Base-by-base conservation (phyloP, 2,113 vertebrate species). In the Pituophis catenifer region DNA sequence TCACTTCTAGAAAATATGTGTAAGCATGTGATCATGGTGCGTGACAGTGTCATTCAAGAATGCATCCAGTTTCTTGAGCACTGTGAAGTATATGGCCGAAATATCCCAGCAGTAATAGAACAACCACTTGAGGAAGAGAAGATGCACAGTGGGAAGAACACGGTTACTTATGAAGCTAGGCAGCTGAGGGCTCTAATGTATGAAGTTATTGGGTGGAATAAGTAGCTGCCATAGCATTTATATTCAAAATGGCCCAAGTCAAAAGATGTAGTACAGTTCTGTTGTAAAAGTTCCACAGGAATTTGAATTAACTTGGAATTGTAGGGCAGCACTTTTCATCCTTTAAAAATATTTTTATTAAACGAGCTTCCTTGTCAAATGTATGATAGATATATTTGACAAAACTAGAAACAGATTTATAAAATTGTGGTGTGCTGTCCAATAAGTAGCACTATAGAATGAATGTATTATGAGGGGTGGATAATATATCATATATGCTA, bases 1-100 rank as follows among this genome's bases (percentile, higher is more conserved):
- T 99, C 99, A 44, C 96, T 99, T 95, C 95, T 99, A 97, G 99
- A 99, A 97, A 99, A 99, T 96, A 99, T 99, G 99, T 97, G 99
- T 95, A 99, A 99, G 96, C 99, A 99, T 95, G 99, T 98, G 97
- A 97, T 99, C 86, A 97, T 99, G 97, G 98, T 99, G 85, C 97
- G 97, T 21, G 99, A 99, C 93, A 97, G 95, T 0, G 98, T 99
- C 89, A 97, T 99, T 86, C 98, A 98, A 96, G 99, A 99, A 94
- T 99, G 99, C 15, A 11, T 99, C 88, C 99, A 99, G 96, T 99
- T 99, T 96, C 97, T 99, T 95, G 98, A 99, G 96, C 98, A 99
- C 54, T 99, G 99, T 86, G 99, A 99, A 97, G 96, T 98, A 86
- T 98, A 98, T 88, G 99, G 99, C 23, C 98, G 97, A 95, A 98